Conservation (phyloP, 1,140 invertebrate species). For the Drosophila melanica region DNA sequence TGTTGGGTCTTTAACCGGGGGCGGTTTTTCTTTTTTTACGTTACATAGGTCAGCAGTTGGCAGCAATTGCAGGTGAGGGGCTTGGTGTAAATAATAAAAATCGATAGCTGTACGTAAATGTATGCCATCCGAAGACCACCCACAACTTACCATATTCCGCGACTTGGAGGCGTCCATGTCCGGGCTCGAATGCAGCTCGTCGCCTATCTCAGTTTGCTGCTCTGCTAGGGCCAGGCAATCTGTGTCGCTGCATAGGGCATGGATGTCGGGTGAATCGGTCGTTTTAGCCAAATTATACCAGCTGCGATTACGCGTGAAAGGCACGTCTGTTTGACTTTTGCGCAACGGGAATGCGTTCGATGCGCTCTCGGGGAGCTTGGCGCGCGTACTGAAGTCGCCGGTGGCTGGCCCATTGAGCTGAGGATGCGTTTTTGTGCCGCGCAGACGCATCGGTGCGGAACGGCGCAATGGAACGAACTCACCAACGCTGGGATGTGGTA, state of each 20-base stretch:
- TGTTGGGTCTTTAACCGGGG: constrained; percentile 21
- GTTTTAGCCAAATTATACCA: constrained; percentile 54
- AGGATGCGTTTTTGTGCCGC: constrained; percentile 55
- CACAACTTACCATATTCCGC: constrained; percentile 73
- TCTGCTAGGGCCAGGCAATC: constrained; percentile 46
- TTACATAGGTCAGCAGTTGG: constrained; percentile 69
- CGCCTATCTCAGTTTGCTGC: constrained; percentile 19
- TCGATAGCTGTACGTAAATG: constrained; percentile 56
- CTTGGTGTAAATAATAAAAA: constrained; percentile 42
- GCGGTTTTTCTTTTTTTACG: constrained; percentile 28
- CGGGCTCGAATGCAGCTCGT: constrained; percentile 7
- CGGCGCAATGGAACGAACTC: constrained; percentile 52
- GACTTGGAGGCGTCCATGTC: constrained; percentile 58
- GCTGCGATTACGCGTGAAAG: constrained; percentile 62
- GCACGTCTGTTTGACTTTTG: not conserved
- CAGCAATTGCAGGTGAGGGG: not conserved
- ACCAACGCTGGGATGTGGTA: constrained; percentile 57
- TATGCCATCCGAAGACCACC: constrained; percentile 11
- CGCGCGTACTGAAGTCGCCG: constrained; percentile 69
- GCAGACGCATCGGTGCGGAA: constrained; percentile 76
- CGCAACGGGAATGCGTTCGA: constrained; percentile 22
- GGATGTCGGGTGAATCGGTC: not conserved
- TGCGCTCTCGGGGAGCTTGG: constrained; percentile 65
- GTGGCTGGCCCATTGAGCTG: constrained; percentile 17
- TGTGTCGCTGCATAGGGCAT: constrained; percentile 57